These are phyloP conservation scores for Ips typographus DNA, from an alignment of 1,140 invertebrate genomes.

Conservation along the genomic window DNA sequence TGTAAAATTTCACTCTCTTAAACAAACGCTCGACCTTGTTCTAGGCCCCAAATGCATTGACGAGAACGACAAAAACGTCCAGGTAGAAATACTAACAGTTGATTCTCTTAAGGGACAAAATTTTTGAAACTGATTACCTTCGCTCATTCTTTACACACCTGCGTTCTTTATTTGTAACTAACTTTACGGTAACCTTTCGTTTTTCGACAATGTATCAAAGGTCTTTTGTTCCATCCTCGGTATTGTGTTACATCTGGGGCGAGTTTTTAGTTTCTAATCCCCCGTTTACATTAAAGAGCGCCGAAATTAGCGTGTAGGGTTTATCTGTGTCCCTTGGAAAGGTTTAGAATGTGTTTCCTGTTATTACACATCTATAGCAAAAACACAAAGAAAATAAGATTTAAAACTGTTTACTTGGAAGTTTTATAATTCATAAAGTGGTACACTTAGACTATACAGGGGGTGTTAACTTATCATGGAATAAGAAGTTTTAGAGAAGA, in stretches of 20 bases:
- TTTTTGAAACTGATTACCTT: conserved; percentile 9
- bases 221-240: conserved; percentile 4
- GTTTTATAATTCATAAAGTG: too few relatives aligned
- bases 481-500: too few relatives aligned
- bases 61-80: background rate
- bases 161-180: conserved; percentile 8
- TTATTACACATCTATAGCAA: background rate
- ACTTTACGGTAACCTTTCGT: conserved; percentile 19
- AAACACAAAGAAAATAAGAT: background rate
- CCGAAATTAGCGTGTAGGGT: conserved; percentile 1
- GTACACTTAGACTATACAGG: too few relatives aligned
- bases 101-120: background rate
- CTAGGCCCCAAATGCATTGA: too few relatives aligned
- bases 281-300: background rate
- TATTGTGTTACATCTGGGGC: conserved; percentile 14
- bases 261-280: conserved; percentile 7
- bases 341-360: conserved; percentile 3
- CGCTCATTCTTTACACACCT: conserved; percentile 16
- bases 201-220: conserved; percentile 10
- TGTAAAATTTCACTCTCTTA: background rate
- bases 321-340: background rate
- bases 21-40: too few relatives aligned
- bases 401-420: too few relatives aligned
- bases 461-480: too few relatives aligned
- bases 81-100: background rate